These are phyloP conservation scores for Zygothrica quintamaculata DNA, from an alignment of 2,888 invertebrate species.

Conservation along the genomic window DNA sequence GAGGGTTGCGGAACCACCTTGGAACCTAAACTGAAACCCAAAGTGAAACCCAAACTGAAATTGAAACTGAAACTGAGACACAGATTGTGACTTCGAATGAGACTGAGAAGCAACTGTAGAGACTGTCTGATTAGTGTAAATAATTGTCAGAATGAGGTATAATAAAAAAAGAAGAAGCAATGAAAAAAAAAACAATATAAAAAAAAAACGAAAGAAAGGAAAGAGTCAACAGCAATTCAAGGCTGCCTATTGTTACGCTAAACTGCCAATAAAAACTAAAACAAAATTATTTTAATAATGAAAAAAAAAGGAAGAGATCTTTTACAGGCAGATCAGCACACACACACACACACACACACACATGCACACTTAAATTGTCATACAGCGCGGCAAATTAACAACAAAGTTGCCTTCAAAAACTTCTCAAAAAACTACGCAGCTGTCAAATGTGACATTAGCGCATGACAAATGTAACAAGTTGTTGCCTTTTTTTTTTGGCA, in stretches of 20 bases:
- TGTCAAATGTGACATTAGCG: slow-evolving; percentile 81
- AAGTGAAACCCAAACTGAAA: slow-evolving; percentile 28
- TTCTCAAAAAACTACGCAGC: slow-evolving; percentile 58
- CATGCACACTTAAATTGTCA: slow-evolving; percentile 69
- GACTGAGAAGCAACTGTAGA: slow-evolving; percentile 20
- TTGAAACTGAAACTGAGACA: slow-evolving; percentile 27
- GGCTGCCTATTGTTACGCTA: slow-evolving; percentile 65
- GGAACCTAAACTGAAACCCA: slow-evolving; percentile 22
- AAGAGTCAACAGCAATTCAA: slow-evolving; percentile 56
- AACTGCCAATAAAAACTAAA: slow-evolving; percentile 80
- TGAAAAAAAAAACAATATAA: no score
- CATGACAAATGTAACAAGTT: slow-evolving; percentile 82
- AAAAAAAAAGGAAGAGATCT: slow-evolving; percentile 26
- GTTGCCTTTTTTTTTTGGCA: slow-evolving; percentile 61
- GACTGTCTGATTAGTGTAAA: slow-evolving; percentile 76
- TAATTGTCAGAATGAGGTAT: slow-evolving; percentile 67
- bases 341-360: slow-evolving; percentile 11
- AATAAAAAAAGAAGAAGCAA: no score
- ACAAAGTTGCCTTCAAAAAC: slow-evolving; percentile 65
- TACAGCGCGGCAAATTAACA: slow-evolving; percentile 71
- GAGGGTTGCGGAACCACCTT: slow-evolving; percentile 56
- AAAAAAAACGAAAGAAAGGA: no score
- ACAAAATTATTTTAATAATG: slow-evolving; percentile 75
- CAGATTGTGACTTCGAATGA: slow-evolving; percentile 30
- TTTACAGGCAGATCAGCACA: background rate